Conservation (phyloP, 2,113 vertebrate species). For the Charina bottae region DNA sequence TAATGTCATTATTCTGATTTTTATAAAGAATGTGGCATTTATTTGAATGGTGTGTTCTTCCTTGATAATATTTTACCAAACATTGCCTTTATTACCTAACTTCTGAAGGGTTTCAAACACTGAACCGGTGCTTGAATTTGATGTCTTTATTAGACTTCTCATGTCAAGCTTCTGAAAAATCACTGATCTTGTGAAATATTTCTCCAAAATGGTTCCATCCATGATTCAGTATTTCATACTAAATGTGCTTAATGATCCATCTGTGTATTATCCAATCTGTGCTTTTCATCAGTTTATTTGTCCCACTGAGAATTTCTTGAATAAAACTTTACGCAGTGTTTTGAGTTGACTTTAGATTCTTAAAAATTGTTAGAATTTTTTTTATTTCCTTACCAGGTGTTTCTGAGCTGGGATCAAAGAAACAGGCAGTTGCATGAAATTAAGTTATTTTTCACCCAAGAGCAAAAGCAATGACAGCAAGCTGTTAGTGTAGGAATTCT, state of each 20-base stretch:
- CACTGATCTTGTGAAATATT: neutral
- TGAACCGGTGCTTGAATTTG: neutral
- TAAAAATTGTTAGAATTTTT: no score
- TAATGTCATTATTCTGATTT: neutral
- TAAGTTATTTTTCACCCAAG: no score
- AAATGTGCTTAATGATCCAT: neutral
- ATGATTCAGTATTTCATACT: neutral
- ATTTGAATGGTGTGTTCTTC: neutral
- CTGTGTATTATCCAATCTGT: neutral
- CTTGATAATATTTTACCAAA: neutral
- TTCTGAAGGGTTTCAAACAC: neutral
- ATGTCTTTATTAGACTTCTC: slow-evolving; percentile 7
- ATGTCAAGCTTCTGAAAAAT: neutral
- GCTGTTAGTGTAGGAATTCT: no score
- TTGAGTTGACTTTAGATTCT: neutral
- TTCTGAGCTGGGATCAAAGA: no score
- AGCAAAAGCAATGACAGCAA: no score
- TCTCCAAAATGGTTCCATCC: neutral
- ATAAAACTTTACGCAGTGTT: neutral
- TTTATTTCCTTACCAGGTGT: no score
- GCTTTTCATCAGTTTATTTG: neutral
- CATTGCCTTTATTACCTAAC: neutral
- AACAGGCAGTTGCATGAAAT: no score
- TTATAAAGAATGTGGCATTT: neutral
- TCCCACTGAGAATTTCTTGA: neutral